Base-by-base conservation (phyloP, 2,797 vertebrate genomes). In the Melanotaenia maccullochi region DNA sequence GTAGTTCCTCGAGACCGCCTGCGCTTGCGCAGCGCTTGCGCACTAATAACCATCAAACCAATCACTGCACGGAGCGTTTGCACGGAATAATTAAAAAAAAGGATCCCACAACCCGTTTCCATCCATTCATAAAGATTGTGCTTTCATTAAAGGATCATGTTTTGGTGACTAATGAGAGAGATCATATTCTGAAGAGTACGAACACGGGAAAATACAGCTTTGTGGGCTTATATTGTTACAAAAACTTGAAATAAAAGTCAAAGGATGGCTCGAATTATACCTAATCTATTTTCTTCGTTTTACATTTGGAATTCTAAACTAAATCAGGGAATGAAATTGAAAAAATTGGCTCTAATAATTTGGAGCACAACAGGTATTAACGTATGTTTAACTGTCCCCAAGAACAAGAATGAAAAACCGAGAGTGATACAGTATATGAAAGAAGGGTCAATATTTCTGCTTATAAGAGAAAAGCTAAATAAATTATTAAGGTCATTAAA, bases 21-120 rank as follows among this genome's bases (percentile, higher is more conserved):
- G 68, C 74, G 28, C 28, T 30, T 30, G 28, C 28, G 28, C 28
- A 30, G 28, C 28, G 74, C 81, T 2, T 81, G 85, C 82, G 84
- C 55, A 65, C 33, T 71, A 4, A 6, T 1, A 11, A 51, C 0
- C 1, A 11, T 32, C 51, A 11, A 57, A 42, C 84, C 80, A 90
- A 90, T 88, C 25, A 20, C 16, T 36, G 44, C 5, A 1, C 20
- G 11, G n/a, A 9, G 2, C 0, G 2, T 49, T 73, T 85, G 66
- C 86, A 6, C 32, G 32, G 7, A 33, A 33, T 33, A 6, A 30
- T 30, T 30, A 30, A 30, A 4, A 56, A 80, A 1, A 14, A 16
- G 18, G 16, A 0, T 20, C 13, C 8, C 4, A 35, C 4, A 13
- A 13, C 6, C 51, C 4, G 28, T n/a, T 1, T 47, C 44, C 52